Evolutionary conservation across 2,797 vertebrate species (phyloP), one percentile per base, ranked within the genome.

Genomic region (Vespertilio murinus): DNA sequence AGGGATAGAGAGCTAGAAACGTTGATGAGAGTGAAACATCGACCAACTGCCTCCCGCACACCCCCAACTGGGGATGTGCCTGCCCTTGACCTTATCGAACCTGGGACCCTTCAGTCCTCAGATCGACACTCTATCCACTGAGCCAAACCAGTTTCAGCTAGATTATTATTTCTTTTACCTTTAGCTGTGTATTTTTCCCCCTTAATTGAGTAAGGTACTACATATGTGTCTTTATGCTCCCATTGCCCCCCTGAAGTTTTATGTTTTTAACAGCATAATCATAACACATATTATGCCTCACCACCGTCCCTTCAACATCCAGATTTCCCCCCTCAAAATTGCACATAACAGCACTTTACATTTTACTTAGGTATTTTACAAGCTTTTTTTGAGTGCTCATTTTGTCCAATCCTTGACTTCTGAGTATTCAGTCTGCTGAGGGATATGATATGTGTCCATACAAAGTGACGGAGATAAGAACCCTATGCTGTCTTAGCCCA

Each of bases 281-380:
- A 52, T 40, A 33, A 82, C 20, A 33, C 86, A 78, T 8, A 94
- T 86, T 22, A 52, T 86, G 33, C 23, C 23, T 67, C 74, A 25
- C 42, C 11, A 17, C 4, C 0, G 1, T 11, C 23, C 20, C 13
- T 17, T 13, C 16, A 69, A 42, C 47, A 89, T 54, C 74, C 28
- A 71, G 38, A 93, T 78, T 82, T 92, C 38, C 22, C 33, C 23
- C 84, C 82, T 80, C 64, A 64, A 61, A 85, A 78, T 12, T 91
- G 42, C 33, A 91, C 47, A 73, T n/a, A 64, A 61, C 3, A 69
- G 33, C 59, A 75, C 23, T 81, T 81, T 28, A 75, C 14, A 75
- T 69, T 88, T 88, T 85, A 71, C 49, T 61, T 12, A 71, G 10
- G 14, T 67, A 85, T 67, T 80, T 73, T 52, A 65, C 9, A 65